Base-by-base conservation (phyloP, 2,113 vertebrate genomes). In the Tringa solitaria region DNA sequence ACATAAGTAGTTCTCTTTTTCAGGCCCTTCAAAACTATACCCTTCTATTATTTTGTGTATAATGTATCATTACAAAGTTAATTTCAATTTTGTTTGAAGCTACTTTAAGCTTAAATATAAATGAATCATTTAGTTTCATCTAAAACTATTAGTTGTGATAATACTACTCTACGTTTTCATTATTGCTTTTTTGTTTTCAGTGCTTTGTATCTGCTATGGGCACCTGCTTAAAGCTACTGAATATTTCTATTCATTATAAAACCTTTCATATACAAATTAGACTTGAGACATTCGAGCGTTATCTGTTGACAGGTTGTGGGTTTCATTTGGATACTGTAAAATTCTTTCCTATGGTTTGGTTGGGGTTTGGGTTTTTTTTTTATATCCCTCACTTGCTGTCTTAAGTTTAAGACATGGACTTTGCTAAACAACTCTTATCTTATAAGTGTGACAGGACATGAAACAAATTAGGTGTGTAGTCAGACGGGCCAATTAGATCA, bases 221-320 rank as follows among this genome's bases (percentile, higher is more conserved):
- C 1, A 8, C 22, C 39, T 46, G 39, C 8, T 48, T 14, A 53
- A 86, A 75, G 15, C 32, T 22, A 8, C 15, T 28, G 32, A 33
- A 12, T 26, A 19, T 37, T 80, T 59, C 28, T 33, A 12, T 39
- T 61, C 9, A 0, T 16, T 35, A 2, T 6, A 30, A 80, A 84
- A 27, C 3, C 13, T 48, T 59, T 35, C 17, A 9, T 6, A 12
- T 6, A 3, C 9, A 10, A 35, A 19, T 39, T 8, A 12, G 32
- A 30, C 7, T 11, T 2, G 7, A 32, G 37, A 5, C 8, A 8
- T 48, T 50, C 33, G 37, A 54, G 28, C 30, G 22, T 43, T 20
- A 11, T 9, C 41, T 45, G 2, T 3, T 3, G n/a, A 2, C 10
- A 24, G 43, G 8, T 8, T 2, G 3, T 4, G 45, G 19, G 24